A percentile compares a stretch with the other conserved stretches of the same genome.
phyloP scores from a whole-genome alignment of 2,888 invertebrate genomes.

The Cephus sareptanus region DNA sequence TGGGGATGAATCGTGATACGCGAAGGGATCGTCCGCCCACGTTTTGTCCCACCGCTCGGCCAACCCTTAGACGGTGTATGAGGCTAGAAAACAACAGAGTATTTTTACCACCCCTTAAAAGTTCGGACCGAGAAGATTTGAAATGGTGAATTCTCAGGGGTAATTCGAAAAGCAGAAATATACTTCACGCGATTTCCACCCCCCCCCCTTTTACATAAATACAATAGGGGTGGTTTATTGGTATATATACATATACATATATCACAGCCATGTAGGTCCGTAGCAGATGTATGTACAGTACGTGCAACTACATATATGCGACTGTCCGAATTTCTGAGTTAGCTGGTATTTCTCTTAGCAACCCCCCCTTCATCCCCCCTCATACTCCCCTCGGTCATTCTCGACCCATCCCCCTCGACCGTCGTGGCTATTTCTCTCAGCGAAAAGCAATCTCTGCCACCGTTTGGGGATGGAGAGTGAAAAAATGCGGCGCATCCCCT shows the following conservation, averaged over 20 bases:
- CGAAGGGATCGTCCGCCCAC: no score
- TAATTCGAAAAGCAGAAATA: no score
- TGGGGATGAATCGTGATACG: no score
- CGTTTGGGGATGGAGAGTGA: background rate
- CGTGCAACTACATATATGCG: background rate
- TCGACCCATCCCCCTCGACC: background rate
- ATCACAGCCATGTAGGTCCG: background rate
- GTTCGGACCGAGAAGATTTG: no score
- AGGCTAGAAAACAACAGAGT: no score
- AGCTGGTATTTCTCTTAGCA: background rate
- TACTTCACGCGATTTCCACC: background rate
- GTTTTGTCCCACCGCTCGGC: no score
- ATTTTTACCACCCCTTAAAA: no score
- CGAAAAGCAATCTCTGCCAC: constrained; percentile 1
- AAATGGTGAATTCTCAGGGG: no score
- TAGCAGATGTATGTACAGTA: background rate
- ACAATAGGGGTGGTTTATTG: background rate
- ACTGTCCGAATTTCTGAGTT: background rate
- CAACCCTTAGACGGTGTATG: no score
- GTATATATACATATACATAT: background rate
- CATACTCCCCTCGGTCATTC: background rate
- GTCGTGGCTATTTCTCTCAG: background rate
- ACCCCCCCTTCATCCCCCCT: background rate
- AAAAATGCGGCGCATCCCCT: background rate
- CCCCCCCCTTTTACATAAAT: background rate